A percentile compares a stretch with the other conserved stretches of the same genome.
phyloP scores from a whole-genome alignment of 1,140 invertebrate genomes.

The Drosophila sp. region DNA sequence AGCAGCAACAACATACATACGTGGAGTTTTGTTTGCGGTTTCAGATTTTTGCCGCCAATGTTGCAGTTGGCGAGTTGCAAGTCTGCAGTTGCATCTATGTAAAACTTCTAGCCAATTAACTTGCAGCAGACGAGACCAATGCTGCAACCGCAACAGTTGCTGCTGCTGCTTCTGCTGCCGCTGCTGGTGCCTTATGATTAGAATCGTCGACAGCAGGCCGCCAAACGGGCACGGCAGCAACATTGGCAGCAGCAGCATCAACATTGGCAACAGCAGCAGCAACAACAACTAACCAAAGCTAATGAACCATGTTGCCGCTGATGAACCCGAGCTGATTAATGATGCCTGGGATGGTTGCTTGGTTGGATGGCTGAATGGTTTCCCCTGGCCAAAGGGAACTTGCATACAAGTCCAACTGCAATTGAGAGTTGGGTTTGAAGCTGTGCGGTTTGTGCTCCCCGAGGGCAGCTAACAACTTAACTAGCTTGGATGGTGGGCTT shows the following conservation, averaged over 20 bases:
- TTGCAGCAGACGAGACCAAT: slow-evolving; percentile 51
- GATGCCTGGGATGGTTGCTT: slow-evolving; percentile 44
- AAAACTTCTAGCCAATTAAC: slow-evolving; percentile 83
- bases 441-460: slow-evolving; percentile 31
- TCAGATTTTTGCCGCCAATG: slow-evolving; percentile 66
- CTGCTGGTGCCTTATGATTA: slow-evolving; percentile 79
- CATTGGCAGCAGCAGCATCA: slow-evolving; percentile 27
- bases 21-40: slow-evolving; percentile 35
- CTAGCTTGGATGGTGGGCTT: slow-evolving; percentile 72
- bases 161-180: slow-evolving; percentile 13
- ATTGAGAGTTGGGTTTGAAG: slow-evolving; percentile 18
- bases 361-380: slow-evolving; percentile 17
- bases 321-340: slow-evolving; percentile 81
- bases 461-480: slow-evolving; percentile 78
- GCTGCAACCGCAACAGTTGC: slow-evolving; percentile 28
- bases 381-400: slow-evolving; percentile 31
- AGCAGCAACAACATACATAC: slow-evolving; percentile 26
- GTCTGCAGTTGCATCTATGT: slow-evolving; percentile 61
- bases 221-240: slow-evolving; percentile 58
- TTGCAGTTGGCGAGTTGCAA: slow-evolving; percentile 38
- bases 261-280: slow-evolving; percentile 45
- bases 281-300: slow-evolving; percentile 74
- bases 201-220: slow-evolving; percentile 74
- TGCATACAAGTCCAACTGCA: slow-evolving; percentile 43
- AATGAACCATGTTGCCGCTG: slow-evolving; percentile 82